A percentile compares a stretch with the other conserved stretches of the same genome.
phyloP scores from a whole-genome alignment of 2,113 vertebrate genomes.

The Psilopsiagon aurifrons region DNA sequence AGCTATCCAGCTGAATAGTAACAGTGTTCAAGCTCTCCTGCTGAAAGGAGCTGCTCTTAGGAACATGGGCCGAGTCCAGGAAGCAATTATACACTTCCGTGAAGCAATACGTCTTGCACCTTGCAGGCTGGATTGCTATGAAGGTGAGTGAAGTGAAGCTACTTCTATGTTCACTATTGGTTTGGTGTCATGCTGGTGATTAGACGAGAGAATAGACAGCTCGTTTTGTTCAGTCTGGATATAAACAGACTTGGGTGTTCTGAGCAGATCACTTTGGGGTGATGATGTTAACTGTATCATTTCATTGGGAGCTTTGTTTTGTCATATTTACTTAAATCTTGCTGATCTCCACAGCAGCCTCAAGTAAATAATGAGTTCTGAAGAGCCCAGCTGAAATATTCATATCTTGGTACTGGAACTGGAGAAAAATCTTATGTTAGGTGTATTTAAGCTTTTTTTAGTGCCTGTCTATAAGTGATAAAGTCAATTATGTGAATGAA shows the following conservation, averaged over 20 bases:
- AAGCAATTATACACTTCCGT: conserved; percentile 97
- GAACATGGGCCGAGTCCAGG: conserved; percentile 96
- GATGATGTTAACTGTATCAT: fast-evolving
- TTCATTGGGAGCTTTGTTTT: not conserved
- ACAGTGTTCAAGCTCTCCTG: conserved; percentile 94
- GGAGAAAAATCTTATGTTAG: not conserved
- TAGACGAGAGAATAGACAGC: not conserved
- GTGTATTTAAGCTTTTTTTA: not conserved
- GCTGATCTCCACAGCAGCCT: not conserved
- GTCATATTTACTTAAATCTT: not conserved
- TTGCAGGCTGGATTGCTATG: conserved; percentile 95
- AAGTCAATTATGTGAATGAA: not conserved
- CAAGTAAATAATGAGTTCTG: not conserved
- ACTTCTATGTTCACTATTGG: fast-evolving
- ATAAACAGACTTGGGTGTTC: not conserved
- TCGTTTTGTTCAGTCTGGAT: not conserved
- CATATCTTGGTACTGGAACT: not conserved
- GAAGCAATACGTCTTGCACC: conserved; percentile 94
- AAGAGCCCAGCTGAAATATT: not conserved
- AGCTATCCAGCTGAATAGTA: conserved; percentile 98
- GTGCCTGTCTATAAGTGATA: not conserved
- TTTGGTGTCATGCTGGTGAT: not conserved
- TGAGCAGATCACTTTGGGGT: not conserved
- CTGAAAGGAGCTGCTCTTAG: conserved; percentile 94
- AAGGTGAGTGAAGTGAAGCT: conserved; percentile 75